These are phyloP conservation scores for Colaptes auratus DNA, from an alignment of 2,113 vertebrate species.

Conservation along the genomic window DNA sequence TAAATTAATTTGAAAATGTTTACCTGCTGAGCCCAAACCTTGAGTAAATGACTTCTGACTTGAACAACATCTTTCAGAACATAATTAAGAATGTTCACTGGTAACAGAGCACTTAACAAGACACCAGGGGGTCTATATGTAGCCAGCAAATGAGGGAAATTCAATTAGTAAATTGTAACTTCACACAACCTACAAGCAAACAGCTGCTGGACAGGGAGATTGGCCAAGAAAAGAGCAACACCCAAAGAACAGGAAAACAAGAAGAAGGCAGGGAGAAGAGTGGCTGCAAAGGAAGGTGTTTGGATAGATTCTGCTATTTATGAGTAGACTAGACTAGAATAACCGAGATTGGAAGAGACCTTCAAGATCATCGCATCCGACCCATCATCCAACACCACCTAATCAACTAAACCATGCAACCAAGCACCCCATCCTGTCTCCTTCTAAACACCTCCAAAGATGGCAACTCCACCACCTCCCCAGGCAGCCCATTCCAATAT, in stretches of 20 bases:
- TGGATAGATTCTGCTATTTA: neutral
- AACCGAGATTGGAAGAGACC: too few relatives aligned
- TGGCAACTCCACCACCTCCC: too few relatives aligned
- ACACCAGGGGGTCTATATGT: constrained; percentile 11
- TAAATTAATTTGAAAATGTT: constrained; percentile 53
- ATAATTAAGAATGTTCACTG: constrained; percentile 33
- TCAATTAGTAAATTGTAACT: constrained; percentile 30
- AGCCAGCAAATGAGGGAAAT: neutral
- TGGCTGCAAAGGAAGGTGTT: neutral
- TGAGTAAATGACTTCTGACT: constrained; percentile 52
- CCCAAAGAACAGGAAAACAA: too few relatives aligned
- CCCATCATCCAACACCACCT: too few relatives aligned
- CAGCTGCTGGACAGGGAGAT: neutral
- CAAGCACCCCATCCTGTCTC: too few relatives aligned
- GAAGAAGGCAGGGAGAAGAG: neutral
- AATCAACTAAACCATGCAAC: too few relatives aligned
- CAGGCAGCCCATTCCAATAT: too few relatives aligned
- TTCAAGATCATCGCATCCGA: too few relatives aligned
- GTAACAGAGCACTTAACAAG: constrained; percentile 51
- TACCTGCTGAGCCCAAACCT: constrained; percentile 57
- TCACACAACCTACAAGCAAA: neutral
- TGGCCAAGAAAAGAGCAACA: neutral
- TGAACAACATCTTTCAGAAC: constrained; percentile 6
- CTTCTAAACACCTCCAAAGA: too few relatives aligned
- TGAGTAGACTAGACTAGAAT: neutral